Base-by-base conservation (phyloP, 2,797 vertebrate genomes). In the Micropoecilia bifurca region DNA sequence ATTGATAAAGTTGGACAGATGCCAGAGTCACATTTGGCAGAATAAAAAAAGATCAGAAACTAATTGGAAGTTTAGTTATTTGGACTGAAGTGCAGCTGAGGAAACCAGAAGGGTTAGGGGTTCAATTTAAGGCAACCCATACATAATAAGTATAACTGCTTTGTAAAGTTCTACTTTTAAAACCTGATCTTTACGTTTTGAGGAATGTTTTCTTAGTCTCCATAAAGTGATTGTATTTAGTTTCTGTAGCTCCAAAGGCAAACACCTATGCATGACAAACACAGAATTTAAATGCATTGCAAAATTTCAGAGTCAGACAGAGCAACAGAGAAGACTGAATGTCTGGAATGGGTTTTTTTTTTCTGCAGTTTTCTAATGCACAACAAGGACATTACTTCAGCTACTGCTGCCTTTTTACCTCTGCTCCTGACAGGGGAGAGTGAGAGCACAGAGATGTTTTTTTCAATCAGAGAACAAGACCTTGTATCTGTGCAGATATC, bases 361-460 rank as follows among this genome's bases (percentile, higher is more conserved):
- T 16, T 16, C 25, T 69, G 68, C 25, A 69, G 41, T 25, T 69
- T 69, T 69, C 68, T 45, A n/a, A 69, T 28, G 22, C 39, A 16
- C 66, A 43, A 43, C 66, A 69, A 69, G 68, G 68, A n/a, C 41
- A 45, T 69, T 43, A n/a, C 66, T 43, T 69, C 33, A 68, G 63
- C 63, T 43, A 12, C 22, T 43, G 2, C 66, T n/a, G 66, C 36
- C 39, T 41, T 43, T 69, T 69, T 69, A 13, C 68, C 41, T 45
- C 41, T 25, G 68, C 68, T 69, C 39, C 68, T 45, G 66, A 45
- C 10, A 0, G 20, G n/a, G 46, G 10, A 25, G 20, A 36, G 10
- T 53, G 33, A 39, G 55, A 53, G 20, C 48, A 50, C 9, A 4
- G 5, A 33, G n/a, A 45, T 75, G 39, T 20, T 75, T 16, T 33